Base-by-base conservation (phyloP, 2,113 vertebrate genomes). In the Nematolebias whitei region DNA sequence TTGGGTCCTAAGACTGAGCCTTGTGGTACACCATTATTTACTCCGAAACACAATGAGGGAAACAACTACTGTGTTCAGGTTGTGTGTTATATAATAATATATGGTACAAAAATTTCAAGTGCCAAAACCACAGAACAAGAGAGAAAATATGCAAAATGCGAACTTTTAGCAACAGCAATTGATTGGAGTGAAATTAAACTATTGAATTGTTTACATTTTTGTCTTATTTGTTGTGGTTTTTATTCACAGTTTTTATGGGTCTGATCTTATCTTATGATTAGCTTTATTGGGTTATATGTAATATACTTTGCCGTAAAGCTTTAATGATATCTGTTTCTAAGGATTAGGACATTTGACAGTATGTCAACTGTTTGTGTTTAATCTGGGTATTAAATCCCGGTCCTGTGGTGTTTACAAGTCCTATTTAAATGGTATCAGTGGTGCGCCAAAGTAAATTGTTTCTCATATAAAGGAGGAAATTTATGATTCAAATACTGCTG, bases 271-370 rank as follows among this genome's bases (percentile, higher is more conserved):
- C 82, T 69, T 45, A 70, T 63, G 41, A 77, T 57, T 55, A 73
- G 18, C 49, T 26, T 41, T 57, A 40, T 52, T 66, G 69, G 74
- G n/a, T 56, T 51, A 45, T 73, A 54, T 74, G 56, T 54, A 32
- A 4, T 29, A 29, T 29, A 29, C 47, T 77, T 84, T 63, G 71
- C 47, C 22, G 11, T 77, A 83, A 86, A 63, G 32, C 79, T 11
- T 26, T 73, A 71, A 79, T 74, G 41, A 66, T 47, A 43, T 72
- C 63, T 82, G 68, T 76, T 80, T 76, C 45, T 47, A 41, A 69
- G 81, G 83, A 87, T 89, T 84, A 89, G 78, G 63, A 64, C 71
- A 82, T 83, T 63, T 79, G 79, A 68, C 51, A 26, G 48, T 69
- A 64, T 57, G 64, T 29, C 73, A 57, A 74, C 77, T 63, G 60